Base-by-base conservation (phyloP, 64 coral and sea anemone genomes). In the Stylophora pistillata region DNA sequence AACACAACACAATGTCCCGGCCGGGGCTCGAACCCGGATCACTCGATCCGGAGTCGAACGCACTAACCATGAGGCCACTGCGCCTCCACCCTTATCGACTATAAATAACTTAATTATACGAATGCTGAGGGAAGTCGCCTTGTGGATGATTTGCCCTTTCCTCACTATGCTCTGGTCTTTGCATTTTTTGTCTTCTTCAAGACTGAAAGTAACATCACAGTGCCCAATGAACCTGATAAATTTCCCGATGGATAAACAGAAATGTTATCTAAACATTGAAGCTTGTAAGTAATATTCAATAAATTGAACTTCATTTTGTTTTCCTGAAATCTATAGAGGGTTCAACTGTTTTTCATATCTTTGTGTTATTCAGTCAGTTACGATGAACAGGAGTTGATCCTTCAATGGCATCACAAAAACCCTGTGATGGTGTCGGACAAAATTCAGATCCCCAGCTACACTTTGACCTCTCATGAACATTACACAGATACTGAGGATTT, bases 161-260 rank as follows among this genome's bases (percentile, higher is more conserved):
- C 37, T 47, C 37, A 47, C 7, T 47, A 47, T 47, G 37, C 61
- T 64, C 20, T 15, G 1, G 4, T 74, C 4, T 73, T 18, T 11
- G 0, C 10, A 30, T 20, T 0, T 58, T 72, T 61, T 25, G 27
- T 89, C 77, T 41, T 15, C 37, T 13, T 79, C 15, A 73, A 96
- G 94, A 69, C 74, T 96, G 2, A 96, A 96, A 76, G 86, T 92
- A n/a, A 96, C 88, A n/a, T 93, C 94, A 0, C 94, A 96, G 90
- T 96, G 94, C 63, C 86, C 94, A 2, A 96, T 96, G 94, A 73
- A 96, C 52, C 86, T 96, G 16, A 74, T 73, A 27, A 89, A 96
- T 52, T 96, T 96, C 37, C 94, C 94, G 10, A 96, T 96, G 94
- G 94, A 96, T 62, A 79, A 73, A 30, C 94, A 96, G 30, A 96